These are phyloP conservation scores for Thaumetopoea pityocampa DNA, from an alignment of 1,140 invertebrate species.

Conservation along the genomic window DNA sequence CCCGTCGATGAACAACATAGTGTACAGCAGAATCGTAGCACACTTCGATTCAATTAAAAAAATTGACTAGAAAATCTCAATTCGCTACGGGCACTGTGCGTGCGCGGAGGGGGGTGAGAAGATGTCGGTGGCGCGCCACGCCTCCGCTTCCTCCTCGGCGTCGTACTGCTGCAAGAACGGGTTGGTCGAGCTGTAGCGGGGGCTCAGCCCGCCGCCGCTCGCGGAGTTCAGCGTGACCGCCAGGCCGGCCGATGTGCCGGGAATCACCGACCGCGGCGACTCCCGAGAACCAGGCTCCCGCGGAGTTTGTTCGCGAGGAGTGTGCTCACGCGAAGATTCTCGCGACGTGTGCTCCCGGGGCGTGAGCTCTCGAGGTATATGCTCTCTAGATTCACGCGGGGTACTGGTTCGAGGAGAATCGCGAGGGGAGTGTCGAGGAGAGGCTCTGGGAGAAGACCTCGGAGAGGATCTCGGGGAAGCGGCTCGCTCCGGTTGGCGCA, in stretches of 20 bases:
- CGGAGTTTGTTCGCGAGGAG: constrained; percentile 44
- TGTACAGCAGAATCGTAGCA: constrained; percentile 70
- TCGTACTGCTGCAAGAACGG: constrained; percentile 78
- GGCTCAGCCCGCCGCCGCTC: constrained; percentile 56
- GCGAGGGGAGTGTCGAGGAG: constrained; percentile 51
- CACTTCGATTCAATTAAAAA: constrained; percentile 70
- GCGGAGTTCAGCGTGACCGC: constrained; percentile 76
- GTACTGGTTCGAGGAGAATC: constrained; percentile 55
- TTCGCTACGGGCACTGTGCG: constrained; percentile 68
- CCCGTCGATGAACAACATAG: constrained; percentile 64
- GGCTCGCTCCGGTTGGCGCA: constrained; percentile 58
- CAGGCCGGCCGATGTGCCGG: constrained; percentile 77
- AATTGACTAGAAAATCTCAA: constrained; percentile 74
- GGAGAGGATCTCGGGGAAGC: constrained; percentile 30
- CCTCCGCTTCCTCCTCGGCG: constrained; percentile 65
- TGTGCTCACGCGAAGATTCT: constrained; percentile 41
- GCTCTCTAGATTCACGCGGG: constrained; percentile 34
- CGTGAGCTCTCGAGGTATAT: constrained; percentile 41
- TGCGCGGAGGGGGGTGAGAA: constrained; percentile 64
- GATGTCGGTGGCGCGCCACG: constrained; percentile 65
- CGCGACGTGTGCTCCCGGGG: constrained; percentile 45
- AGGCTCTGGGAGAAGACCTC: constrained; percentile 38
- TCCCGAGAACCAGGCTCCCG: constrained; percentile 39
- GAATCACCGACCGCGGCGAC: constrained; percentile 66
- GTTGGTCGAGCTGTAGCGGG: constrained; percentile 76